Evolutionary conservation across 2,113 vertebrate genomes (phyloP).

Genomic region (Salminus brasiliensis): DNA sequence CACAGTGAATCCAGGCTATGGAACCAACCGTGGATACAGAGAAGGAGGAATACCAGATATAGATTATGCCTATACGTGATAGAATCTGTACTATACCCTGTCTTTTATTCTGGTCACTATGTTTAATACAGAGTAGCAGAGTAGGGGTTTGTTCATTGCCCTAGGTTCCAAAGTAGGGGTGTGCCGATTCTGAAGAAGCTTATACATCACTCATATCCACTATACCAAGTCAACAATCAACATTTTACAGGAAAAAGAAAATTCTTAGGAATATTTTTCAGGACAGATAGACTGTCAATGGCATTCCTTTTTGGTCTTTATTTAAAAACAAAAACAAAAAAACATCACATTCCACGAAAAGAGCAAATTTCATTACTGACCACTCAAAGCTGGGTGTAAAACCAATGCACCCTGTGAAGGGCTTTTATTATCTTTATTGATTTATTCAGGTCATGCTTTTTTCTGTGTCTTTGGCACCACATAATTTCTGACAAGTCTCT

Average conservation of each 20-base stretch:
- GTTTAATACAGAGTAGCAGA: slow-evolving; percentile 56
- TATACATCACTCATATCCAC: slow-evolving; percentile 1
- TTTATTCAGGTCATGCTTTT: slow-evolving; percentile 18
- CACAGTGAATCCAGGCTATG: slow-evolving; percentile 72
- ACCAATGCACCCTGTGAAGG: background rate
- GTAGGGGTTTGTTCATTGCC: slow-evolving; percentile 65
- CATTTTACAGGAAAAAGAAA: too few relatives aligned
- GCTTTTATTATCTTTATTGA: slow-evolving; percentile 11
- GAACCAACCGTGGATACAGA: slow-evolving; percentile 89
- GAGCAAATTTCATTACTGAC: background rate
- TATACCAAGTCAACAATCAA: too few relatives aligned
- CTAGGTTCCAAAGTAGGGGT: slow-evolving; percentile 70
- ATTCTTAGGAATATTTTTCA: slow-evolving; percentile 3
- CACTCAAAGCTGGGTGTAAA: slow-evolving; percentile 25
- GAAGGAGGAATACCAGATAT: slow-evolving; percentile 89
- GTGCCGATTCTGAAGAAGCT: slow-evolving; percentile 49
- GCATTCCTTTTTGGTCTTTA: background rate
- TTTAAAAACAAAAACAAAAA: background rate
- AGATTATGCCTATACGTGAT: slow-evolving; percentile 92
- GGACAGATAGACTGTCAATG: background rate
- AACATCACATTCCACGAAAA: background rate
- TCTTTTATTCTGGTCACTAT: slow-evolving; percentile 58
- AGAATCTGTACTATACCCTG: slow-evolving; percentile 37
- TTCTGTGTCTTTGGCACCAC: background rate
- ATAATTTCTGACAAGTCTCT: background rate